Evolutionary conservation across 2,888 invertebrate genomes (phyloP).

Genomic region (Latheticus oryzae): DNA sequence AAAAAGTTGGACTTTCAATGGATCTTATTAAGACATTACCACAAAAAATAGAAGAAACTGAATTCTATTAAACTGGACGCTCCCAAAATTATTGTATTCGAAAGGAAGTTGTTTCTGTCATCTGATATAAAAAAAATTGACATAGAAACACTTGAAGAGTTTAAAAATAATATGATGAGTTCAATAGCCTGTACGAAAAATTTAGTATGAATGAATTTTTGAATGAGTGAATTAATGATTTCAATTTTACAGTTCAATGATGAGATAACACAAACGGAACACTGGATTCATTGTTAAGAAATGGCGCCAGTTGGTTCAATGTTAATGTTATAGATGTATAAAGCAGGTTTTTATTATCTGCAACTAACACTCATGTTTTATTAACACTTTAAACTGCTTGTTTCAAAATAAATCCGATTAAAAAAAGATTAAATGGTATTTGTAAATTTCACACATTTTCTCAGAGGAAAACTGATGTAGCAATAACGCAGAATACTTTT

Average conservation of each 20-base stretch:
- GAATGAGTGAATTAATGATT: too few species aligned
- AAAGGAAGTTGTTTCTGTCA: slow-evolving; percentile 22
- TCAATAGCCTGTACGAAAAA: slow-evolving; percentile 14
- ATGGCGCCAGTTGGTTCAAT: slow-evolving; percentile 33
- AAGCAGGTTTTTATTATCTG: too few species aligned
- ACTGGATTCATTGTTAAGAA: slow-evolving; percentile 23
- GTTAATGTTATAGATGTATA: too few species aligned
- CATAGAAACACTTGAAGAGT: slow-evolving; percentile 5
- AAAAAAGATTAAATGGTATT: too few species aligned
- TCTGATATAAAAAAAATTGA: slow-evolving; percentile 12
- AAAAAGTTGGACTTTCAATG: slow-evolving; percentile 4
- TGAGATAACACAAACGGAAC: slow-evolving; percentile 12
- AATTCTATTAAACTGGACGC: slow-evolving; percentile 26
- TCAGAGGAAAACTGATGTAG: too few species aligned
- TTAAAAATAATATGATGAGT: slow-evolving; percentile 9
- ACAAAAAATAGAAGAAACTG: slow-evolving; percentile 14
- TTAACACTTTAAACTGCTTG: too few species aligned
- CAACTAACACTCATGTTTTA: too few species aligned
- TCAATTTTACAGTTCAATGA: too few species aligned
- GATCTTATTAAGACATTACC: slow-evolving; percentile 15
- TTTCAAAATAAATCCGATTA: too few species aligned
- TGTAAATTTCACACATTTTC: too few species aligned
- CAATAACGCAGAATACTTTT: too few species aligned
- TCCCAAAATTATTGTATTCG: slow-evolving; percentile 15
- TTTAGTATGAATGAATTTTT: neutral